phyloP scores from a whole-genome alignment of 2,888 invertebrate genomes.

The Liodrosophila aerea region DNA sequence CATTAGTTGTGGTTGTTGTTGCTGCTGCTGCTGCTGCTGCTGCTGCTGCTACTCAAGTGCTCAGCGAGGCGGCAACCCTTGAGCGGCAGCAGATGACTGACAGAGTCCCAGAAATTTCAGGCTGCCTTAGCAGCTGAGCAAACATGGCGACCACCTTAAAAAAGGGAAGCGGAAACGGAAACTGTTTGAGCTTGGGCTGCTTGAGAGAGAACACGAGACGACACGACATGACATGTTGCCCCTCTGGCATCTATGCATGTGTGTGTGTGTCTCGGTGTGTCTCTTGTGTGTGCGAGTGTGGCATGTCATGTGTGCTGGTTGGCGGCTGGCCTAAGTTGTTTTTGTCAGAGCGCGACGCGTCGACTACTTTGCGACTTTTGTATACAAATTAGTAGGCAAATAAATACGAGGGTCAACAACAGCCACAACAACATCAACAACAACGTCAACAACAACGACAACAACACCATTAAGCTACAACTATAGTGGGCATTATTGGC shows the following conservation, averaged over 20 bases:
- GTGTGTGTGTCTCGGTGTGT: conserved; percentile 13
- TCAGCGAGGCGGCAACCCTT: conserved; percentile 63
- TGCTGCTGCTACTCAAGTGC: conserved; percentile 47
- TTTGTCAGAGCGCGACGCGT: conserved; percentile 25
- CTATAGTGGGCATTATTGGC: conserved; percentile 25
- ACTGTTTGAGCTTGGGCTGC: conserved; percentile 59
- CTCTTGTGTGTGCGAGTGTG: conserved; percentile 6
- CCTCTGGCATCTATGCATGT: conserved; percentile 2
- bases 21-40: conserved; percentile 15
- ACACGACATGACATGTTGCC: conserved; percentile 20
- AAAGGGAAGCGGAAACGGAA: conserved; percentile 66
- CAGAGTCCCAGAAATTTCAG: neutral
- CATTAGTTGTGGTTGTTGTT: conserved; percentile 10
- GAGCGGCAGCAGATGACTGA: conserved; percentile 10
- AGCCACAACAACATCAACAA: conserved; percentile 13
- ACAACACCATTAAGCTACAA: neutral
- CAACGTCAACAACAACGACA: conserved; percentile 2
- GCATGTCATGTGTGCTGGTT: conserved; percentile 9
- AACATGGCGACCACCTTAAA: conserved; percentile 4
- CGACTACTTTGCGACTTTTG: conserved; percentile 41
- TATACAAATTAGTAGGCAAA: conserved; percentile 56
- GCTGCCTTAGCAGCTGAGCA: neutral
- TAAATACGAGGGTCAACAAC: conserved; percentile 51
- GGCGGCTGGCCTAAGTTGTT: conserved; percentile 7
- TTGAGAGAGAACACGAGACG: conserved; percentile 35